These are phyloP conservation scores for Theretra japonica DNA, from an alignment of 2,888 invertebrate genomes.

Conservation along the genomic window DNA sequence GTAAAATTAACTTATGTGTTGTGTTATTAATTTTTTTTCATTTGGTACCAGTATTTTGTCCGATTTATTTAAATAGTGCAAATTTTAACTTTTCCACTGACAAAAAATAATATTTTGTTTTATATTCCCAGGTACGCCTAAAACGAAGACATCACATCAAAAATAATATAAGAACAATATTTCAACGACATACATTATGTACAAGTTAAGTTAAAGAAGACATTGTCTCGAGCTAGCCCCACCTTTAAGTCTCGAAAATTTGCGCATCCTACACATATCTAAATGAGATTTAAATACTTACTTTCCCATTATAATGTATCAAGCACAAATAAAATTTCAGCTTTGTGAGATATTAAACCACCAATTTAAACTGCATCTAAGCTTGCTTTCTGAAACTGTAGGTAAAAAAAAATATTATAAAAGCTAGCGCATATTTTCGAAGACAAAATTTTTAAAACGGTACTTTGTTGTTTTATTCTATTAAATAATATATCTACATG, in stretches of 20 bases:
- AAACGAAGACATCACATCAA: constrained; percentile 55
- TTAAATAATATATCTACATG: constrained; percentile 46
- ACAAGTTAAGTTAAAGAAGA: constrained; percentile 67
- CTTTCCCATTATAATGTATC: neutral
- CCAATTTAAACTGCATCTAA: neutral
- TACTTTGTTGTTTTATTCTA: constrained; percentile 44
- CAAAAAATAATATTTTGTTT: constrained; percentile 40
- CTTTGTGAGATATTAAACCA: neutral
- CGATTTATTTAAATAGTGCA: constrained; percentile 1
- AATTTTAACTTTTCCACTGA: neutral
- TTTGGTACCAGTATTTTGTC: constrained; percentile 66
- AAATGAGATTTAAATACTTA: neutral
- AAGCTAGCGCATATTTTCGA: constrained; percentile 22
- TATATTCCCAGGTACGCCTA: constrained; percentile 75
- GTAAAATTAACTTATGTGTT: constrained; percentile 41
- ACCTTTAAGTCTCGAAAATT: constrained; percentile 51
- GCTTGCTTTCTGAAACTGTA: constrained; percentile 1
- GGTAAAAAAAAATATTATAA: neutral
- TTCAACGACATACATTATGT: constrained; percentile 64
- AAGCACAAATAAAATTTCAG: neutral
- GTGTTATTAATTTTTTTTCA: constrained; percentile 44
- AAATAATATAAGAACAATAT: constrained; percentile 57
- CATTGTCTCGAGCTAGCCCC: constrained; percentile 62
- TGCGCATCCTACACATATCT: neutral
- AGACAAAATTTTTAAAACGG: constrained; percentile 34